Evolutionary conservation across 2,888 invertebrate genomes (phyloP).

Genomic region (Scrobipalpa atriplicella): DNA sequence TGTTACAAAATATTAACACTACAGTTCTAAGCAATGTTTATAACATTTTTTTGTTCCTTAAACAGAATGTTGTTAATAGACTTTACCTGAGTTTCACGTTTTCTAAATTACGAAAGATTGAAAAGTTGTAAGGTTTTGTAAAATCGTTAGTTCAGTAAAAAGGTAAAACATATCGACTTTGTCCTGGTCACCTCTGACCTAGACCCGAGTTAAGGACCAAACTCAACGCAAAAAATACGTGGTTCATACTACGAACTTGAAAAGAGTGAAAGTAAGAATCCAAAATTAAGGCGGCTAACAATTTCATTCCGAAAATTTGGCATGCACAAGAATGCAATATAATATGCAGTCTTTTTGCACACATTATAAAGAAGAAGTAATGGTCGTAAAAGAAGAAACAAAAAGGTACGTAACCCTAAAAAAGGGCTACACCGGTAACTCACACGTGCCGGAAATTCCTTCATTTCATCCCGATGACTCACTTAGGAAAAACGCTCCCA

Average conservation of each 20-base stretch:
- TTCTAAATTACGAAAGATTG: neutral
- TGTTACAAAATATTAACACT: neutral
- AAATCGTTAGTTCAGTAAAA: too few species aligned
- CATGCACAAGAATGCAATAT: neutral
- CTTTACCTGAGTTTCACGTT: neutral
- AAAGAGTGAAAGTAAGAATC: too few species aligned
- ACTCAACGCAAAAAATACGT: too few species aligned
- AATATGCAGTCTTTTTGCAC: neutral
- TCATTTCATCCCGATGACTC: conserved; percentile 39
- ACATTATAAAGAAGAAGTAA: neutral
- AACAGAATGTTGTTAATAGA: neutral
- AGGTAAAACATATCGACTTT: neutral
- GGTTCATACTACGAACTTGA: too few species aligned
- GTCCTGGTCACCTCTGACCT: neutral
- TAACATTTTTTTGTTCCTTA: conserved; percentile 12
- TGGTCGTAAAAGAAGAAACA: neutral
- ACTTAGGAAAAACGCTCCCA: conserved; percentile 39
- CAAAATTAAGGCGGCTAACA: too few species aligned
- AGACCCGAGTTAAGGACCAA: too few species aligned
- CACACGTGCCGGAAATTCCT: conserved; percentile 13
- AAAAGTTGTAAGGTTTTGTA: too few species aligned
- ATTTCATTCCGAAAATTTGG: neutral
- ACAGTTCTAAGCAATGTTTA: neutral
- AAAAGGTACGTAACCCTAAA: neutral
- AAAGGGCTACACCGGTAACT: neutral